Percentiles rank a stretch among this genome's conserved stretches.
Evolutionary conservation across 2,113 vertebrate genomes (phyloP).

Genomic region (Cervus canadensis): DNA sequence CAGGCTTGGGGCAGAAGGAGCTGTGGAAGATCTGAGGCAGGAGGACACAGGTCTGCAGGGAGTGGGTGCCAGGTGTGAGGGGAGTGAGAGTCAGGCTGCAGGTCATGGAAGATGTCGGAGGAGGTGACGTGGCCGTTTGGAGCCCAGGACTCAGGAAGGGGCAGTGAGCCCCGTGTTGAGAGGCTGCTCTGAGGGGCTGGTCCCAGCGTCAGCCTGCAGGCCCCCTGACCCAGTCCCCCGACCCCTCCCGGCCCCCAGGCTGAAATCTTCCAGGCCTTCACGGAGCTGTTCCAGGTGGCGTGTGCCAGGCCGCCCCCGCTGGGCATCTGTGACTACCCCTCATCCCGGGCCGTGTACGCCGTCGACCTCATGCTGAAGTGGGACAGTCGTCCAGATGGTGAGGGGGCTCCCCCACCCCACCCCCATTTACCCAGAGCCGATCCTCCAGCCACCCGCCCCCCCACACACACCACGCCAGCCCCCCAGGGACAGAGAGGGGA

Average conservation of each 20-base stretch:
- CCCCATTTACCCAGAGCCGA: accelerated
- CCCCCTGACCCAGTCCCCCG: background rate
- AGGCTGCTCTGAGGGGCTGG: background rate
- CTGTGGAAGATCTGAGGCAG: accelerated
- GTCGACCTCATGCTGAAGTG: slow-evolving; percentile 97
- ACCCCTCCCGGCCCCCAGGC: slow-evolving; percentile 74
- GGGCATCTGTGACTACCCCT: slow-evolving; percentile 89
- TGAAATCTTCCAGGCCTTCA: slow-evolving; percentile 87
- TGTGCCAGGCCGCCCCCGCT: slow-evolving; percentile 87
- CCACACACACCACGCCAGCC: background rate
- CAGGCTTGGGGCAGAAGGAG: accelerated
- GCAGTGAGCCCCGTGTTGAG: accelerated
- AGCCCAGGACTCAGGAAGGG: background rate
- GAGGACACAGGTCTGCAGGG: accelerated
- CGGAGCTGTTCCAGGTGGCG: slow-evolving; percentile 88
- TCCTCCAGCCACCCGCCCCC: no score
- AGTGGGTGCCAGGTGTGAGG: background rate
- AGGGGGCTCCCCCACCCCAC: background rate
- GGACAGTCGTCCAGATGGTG: slow-evolving; percentile 84
- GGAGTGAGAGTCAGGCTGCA: background rate
- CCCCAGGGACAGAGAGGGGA: background rate
- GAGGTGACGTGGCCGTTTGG: accelerated
- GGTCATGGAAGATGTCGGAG: accelerated
- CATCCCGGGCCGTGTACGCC: slow-evolving; percentile 93
- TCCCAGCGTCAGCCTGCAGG: background rate